phyloP scores from a whole-genome alignment of 2,888 invertebrate genomes.

The Tenthredo amoena region DNA sequence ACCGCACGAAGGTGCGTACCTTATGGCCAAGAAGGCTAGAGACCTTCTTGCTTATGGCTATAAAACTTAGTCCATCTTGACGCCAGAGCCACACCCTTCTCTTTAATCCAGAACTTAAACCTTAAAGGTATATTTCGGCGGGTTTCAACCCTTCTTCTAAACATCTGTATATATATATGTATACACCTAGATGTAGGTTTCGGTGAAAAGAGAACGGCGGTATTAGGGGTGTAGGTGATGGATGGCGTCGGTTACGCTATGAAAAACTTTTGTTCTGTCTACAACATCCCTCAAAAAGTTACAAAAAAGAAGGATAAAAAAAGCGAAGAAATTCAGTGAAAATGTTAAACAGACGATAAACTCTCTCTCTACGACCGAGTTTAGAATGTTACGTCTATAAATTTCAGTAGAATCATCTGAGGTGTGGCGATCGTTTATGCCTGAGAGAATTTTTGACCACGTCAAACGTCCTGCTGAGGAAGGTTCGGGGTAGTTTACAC shows the following conservation, averaged over 20 bases:
- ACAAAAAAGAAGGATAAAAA: not conserved
- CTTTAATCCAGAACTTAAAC: not conserved
- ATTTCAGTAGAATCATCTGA: slow-evolving; percentile 1
- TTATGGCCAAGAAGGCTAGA: too few species aligned
- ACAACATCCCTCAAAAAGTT: slow-evolving; percentile 12
- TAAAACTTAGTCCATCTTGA: slow-evolving; percentile 1
- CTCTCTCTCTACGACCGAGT: not conserved
- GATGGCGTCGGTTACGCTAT: slow-evolving; percentile 28
- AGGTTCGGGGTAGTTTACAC: slow-evolving; percentile 22
- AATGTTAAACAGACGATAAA: not conserved
- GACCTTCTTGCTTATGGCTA: not conserved
- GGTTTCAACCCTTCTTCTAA: not conserved
- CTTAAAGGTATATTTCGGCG: not conserved
- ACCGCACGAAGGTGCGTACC: slow-evolving; percentile 13
- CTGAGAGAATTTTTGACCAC: slow-evolving; percentile 12
- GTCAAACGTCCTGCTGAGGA: not conserved
- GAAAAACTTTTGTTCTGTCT: slow-evolving; percentile 28
- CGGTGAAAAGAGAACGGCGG: not conserved
- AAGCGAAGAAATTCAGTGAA: not conserved
- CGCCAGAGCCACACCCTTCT: not conserved
- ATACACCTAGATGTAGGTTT: not conserved
- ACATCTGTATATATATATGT: not conserved
- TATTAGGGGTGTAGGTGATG: slow-evolving; percentile 1
- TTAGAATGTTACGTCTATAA: not conserved
- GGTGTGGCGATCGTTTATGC: not conserved